Base-by-base conservation (phyloP, 2,113 vertebrate species). In the Lophochroa leadbeateri region DNA sequence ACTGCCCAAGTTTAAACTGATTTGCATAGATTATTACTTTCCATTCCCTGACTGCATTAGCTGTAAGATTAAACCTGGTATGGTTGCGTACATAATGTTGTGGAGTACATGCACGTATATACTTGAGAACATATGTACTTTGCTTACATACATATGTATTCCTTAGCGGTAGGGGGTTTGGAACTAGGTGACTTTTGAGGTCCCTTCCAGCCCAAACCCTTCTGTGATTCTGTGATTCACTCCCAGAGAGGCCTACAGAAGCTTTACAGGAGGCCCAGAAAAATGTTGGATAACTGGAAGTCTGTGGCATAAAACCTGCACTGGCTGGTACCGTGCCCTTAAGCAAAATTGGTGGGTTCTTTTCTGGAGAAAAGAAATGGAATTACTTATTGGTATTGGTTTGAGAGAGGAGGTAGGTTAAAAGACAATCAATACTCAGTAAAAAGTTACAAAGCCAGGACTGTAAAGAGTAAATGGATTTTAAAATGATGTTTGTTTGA, bases 11-110 rank as follows among this genome's bases (percentile, higher is more conserved):
- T 63, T 93, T 95, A 93, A 96, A 97, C 28, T 88, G 71, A 27
- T 94, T 95, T 95, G 50, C 49, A 70, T 80, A 92, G 74, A 82
- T 96, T 92, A 91, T 88, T 96, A 64, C 49, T 86, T 86, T 88
- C 64, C 53, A 27, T 83, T 92, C 60, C n/a, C 70, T 86, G 21
- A 33, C 69, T 71, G 50, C 31, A 81, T 76, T 57, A 88, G 10
- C 19, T 86, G 21, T 70, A 86, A 83, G 46, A 74, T 70, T 90
- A 88, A 86, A 74, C 5, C 17, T 46, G 25, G 28, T 58, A 41
- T 5, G 53, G 41, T 2, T 88, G 63, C 17, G 41, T 74, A 67
- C 16, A 53, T 86, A 74, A 57, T 41, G 55, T 44, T 60, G 60
- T 21, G 17, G 19, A 43, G 19, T n/a, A 44, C 11, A 21, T 24